Evolutionary conservation across 2,888 invertebrate species (phyloP), one percentile per base, ranked within the genome.

Genomic region (Caenorhabditis sp.): DNA sequence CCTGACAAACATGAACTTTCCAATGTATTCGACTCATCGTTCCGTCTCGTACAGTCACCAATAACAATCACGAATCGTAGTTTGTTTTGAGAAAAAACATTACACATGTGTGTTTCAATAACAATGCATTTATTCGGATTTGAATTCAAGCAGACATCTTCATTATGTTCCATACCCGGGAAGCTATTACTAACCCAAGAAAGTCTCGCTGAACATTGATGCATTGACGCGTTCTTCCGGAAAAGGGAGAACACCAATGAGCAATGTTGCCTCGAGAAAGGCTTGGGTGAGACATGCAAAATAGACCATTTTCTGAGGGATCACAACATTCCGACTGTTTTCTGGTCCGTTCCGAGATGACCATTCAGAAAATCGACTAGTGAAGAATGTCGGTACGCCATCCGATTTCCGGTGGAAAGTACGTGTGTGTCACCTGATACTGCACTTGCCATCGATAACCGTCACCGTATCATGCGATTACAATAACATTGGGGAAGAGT

Each of bases 121-220:
- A 20, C 43, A n/a, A 48, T 35, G 30, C 15, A 48, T 66, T 46
- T 56, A 58, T 70, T 70, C n/a, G n/a, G n/a, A 20, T 35, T 41
- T n/a, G 41, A 41, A 55, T n/a, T n/a, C n/a, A n/a, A 58, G 27
- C 68, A 43, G 78, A 80, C 80, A 80, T 78, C 78, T 79, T 79
- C 79, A 66, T 65, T 71, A 13, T 58, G 78, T 78, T 79, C 81
- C 81, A 78, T 78, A 81, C 81, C 81, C 81, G 81, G 78, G 81
- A 79, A 81, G 81, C 81, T 52, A 58, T 65, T 73, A 75, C 80
- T 61, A 24, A 59, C 75, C 70, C 76, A 76, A 80, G 78, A 76
- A 35, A 70, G 56, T 76, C 72, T 71, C 62, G 35, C 30, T 35
- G 48, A 24, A 43, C 41, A 52, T 56, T 43, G 9, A 24, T 8